Base-by-base conservation (phyloP, 1,140 invertebrate genomes). In the Brachionus koreanus region DNA sequence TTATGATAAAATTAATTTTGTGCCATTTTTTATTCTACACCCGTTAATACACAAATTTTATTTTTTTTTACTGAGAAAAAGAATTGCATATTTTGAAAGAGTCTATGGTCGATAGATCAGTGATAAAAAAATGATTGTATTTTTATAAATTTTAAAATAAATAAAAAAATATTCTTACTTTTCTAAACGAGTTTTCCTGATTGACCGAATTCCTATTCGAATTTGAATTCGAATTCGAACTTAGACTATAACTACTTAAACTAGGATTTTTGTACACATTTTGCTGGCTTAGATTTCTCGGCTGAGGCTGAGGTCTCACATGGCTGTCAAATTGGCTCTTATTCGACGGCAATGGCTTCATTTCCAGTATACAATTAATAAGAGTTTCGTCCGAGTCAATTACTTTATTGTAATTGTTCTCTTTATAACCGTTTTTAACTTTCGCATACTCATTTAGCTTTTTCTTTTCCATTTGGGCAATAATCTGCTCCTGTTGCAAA, bases 321-420 rank as follows among this genome's bases (percentile, higher is more conserved):
- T 37, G 37, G 33, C 10, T 10, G 2, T 2, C 19, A 16, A 42
- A 0, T 69, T 19, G n/a, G 29, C 12, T 33, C 13, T 25, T 65
- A 4, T 74, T 74, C 1, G 69, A 43, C 9, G 69, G 69, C 10
- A 74, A 39, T 9, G 69, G 69, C 39, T 74, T 74, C 69, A 74
- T 74, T 29, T 74, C 69, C 7, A 74, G 25, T 10, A 74, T 74
- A 74, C 69, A 74, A 74, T 74, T 74, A 5, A 74, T 74, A 39
- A 74, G 29, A 9, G 37, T 23, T 9, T 74, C 69, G 25, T 74
- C 69, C 13, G 65, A 69, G 7, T 69, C 65, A 16, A 37, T 37
- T 7, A 57, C 49, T 57, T 57, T n/a, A 9, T 25, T 57, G 49
- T 67, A 35, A 12, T 12, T n/a, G 12, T 72, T 72, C 19, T 72